phyloP scores from a whole-genome alignment of 2,888 invertebrate genomes.

The Andrena flavipes region DNA sequence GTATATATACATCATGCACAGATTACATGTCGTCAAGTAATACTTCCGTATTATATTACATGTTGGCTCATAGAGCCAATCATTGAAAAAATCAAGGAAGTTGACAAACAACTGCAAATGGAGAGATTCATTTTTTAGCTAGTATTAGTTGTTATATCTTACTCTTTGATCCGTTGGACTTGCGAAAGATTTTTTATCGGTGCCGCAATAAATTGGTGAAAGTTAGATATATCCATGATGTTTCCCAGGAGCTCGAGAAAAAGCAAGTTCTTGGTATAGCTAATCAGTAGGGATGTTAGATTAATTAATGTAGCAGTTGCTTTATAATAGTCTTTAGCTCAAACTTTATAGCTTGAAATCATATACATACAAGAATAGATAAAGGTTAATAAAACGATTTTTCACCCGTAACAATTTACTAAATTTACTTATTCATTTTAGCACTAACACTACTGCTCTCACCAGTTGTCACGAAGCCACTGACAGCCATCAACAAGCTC shows the following conservation, averaged over 20 bases:
- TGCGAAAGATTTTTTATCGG: constrained; percentile 81
- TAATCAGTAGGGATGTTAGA: constrained; percentile 3
- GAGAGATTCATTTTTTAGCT: constrained; percentile 32
- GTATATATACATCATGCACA: constrained; percentile 35
- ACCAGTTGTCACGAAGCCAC: constrained; percentile 17
- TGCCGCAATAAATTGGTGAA: constrained; percentile 78
- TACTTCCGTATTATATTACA: constrained; percentile 7
- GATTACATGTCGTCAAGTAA: constrained; percentile 12
- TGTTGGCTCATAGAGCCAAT: constrained; percentile 21
- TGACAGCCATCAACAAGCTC: not conserved
- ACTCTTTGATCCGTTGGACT: constrained; percentile 82
- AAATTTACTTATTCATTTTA: not conserved
- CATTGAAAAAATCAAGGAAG: constrained; percentile 22
- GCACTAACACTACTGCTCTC: not conserved
- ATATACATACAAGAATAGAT: not conserved
- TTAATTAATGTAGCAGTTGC: constrained; percentile 4
- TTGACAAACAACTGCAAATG: constrained; percentile 8
- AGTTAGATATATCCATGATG: constrained; percentile 79
- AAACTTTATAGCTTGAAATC: not conserved
- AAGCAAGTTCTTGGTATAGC: not conserved
- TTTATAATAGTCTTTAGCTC: constrained; percentile 5
- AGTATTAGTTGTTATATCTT: constrained; percentile 68
- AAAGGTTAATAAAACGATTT: not conserved
- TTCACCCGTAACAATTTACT: not conserved
- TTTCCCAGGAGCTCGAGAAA: constrained; percentile 15